A percentile compares a stretch with the other conserved stretches of the same genome.
phyloP scores from a whole-genome alignment of 2,113 vertebrate species.

The Salvelinus namaycush region DNA sequence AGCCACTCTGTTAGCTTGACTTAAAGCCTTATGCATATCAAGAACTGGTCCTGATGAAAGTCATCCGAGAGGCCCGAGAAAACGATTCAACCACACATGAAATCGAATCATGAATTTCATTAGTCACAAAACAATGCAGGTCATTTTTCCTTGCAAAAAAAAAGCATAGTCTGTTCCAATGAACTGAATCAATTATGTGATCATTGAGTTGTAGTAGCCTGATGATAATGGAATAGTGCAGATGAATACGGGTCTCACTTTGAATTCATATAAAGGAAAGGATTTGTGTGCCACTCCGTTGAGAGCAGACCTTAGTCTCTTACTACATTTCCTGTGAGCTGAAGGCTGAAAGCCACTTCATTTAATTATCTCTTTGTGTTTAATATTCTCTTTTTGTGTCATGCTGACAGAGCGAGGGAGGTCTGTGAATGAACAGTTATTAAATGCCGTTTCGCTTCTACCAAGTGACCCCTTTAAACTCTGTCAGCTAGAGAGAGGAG shows the following conservation, averaged over 20 bases:
- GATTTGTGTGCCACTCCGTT: conserved; percentile 10
- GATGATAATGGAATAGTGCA: background rate
- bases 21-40: background rate
- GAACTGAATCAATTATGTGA: background rate
- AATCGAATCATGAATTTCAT: background rate
- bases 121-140: background rate
- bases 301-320: conserved; percentile 1
- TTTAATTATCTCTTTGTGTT: conserved; percentile 16
- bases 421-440: conserved; percentile 17
- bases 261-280: background rate
- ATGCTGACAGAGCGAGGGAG: background rate
- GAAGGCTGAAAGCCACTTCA: conserved; percentile 25
- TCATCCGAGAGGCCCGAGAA: background rate
- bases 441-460: conserved; percentile 4
- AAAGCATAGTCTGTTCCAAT: background rate
- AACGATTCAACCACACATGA: background rate
- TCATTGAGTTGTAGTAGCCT: background rate
- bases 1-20: background rate
- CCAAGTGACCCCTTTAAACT: background rate
- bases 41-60: background rate
- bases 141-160: background rate
- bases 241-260: too few species aligned
- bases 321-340: background rate
- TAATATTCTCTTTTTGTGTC: conserved; percentile 14
- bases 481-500: conserved; percentile 9